Evolutionary conservation across 1,140 invertebrate species (phyloP).

Genomic region (Daktulosphaira vitifoliae): DNA sequence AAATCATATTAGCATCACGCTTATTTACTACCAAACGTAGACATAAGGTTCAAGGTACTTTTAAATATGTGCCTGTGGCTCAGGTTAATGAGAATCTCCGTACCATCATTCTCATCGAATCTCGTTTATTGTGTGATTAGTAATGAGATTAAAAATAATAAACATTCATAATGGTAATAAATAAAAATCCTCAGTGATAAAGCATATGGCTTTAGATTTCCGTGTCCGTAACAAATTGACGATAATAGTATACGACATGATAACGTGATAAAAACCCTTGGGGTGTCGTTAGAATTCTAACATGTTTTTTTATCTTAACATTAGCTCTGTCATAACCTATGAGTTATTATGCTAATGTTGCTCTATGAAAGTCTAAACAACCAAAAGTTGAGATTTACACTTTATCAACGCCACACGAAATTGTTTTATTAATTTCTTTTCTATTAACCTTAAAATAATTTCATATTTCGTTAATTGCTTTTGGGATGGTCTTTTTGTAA

Average conservation of each 20-base stretch:
- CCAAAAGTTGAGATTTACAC: too few relatives aligned
- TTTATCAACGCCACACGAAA: too few relatives aligned
- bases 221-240: constrained; percentile 17
- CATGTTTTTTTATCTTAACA: background rate
- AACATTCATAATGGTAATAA: background rate
- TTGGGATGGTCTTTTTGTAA: too few relatives aligned
- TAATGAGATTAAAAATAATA: constrained; percentile 3
- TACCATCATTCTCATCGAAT: background rate
- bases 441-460: too few relatives aligned
- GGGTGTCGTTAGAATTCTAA: background rate
- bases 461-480: too few relatives aligned
- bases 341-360: background rate
- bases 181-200: background rate
- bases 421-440: too few relatives aligned
- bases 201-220: background rate
- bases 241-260: background rate
- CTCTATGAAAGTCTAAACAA: too few relatives aligned
- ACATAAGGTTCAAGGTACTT: constrained; percentile 12
- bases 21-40: too few relatives aligned
- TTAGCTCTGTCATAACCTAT: background rate
- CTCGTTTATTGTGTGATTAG: constrained; percentile 1
- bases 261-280: background rate
- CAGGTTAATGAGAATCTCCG: background rate
- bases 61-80: background rate
- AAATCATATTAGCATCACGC: too few relatives aligned